Percentiles rank a stretch among this genome's conserved stretches.
Conservation (phyloP, 2,113 vertebrate genomes). For the Climacteris rufus region DNA sequence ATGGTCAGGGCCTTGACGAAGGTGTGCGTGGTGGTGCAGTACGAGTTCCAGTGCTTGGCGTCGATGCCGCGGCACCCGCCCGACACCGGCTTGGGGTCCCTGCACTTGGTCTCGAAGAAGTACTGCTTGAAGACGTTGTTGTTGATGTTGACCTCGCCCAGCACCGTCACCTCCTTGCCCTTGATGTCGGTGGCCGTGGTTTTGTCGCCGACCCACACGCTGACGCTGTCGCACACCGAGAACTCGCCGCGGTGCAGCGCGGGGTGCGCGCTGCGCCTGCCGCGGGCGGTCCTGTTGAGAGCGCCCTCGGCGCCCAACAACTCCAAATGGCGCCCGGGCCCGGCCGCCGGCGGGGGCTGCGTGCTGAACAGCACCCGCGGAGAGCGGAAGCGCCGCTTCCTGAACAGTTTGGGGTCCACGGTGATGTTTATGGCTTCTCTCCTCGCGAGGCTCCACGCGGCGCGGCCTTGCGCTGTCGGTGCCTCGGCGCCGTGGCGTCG, state of each 20-base stretch:
- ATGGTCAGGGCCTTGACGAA: constrained; percentile 92
- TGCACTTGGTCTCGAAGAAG: constrained; percentile 96
- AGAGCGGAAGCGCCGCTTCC: constrained; percentile 82
- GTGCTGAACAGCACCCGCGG: constrained; percentile 94
- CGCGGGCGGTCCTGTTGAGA: constrained; percentile 74
- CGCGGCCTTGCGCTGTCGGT: constrained; percentile 56
- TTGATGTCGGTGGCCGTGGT: constrained; percentile 91
- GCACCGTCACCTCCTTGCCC: constrained; percentile 91
- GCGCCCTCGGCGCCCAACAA: constrained; percentile 33
- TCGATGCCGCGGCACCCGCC: constrained; percentile 92
- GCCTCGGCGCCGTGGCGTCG: constrained; percentile 58
- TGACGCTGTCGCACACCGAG: constrained; percentile 94
- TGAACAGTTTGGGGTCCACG: constrained; percentile 89
- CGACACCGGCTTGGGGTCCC: constrained; percentile 77
- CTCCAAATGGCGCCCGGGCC: constrained; percentile 64
- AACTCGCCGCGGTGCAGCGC: constrained; percentile 91
- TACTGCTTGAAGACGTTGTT: constrained; percentile 91
- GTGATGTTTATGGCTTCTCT: constrained; percentile 74
- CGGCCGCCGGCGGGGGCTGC: constrained; percentile 71
- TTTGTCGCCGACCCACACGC: constrained; percentile 91
- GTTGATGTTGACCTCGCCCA: constrained; percentile 91
- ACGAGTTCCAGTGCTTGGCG: constrained; percentile 95
- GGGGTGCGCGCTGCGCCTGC: constrained; percentile 76
- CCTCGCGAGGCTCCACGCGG: constrained; percentile 6
- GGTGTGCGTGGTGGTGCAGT: constrained; percentile 95